phyloP scores from a whole-genome alignment of 2,888 invertebrate species.

The Callyntrura sp. region DNA sequence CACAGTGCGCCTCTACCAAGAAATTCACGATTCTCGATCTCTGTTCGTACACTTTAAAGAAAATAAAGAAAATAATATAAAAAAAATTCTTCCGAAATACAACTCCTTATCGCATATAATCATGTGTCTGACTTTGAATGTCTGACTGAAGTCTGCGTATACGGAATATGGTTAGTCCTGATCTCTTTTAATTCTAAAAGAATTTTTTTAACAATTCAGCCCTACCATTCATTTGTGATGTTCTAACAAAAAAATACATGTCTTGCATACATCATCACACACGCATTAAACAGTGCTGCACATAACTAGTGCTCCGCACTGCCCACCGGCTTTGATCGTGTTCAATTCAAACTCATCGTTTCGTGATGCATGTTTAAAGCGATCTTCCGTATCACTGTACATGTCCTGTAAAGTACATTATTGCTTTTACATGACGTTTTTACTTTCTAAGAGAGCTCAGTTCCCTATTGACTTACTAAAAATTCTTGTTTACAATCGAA shows the following conservation, averaged over 20 bases:
- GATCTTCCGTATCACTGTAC: slow-evolving; percentile 63
- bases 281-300: neutral
- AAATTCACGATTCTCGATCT: slow-evolving; percentile 56
- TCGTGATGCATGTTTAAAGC: slow-evolving; percentile 55
- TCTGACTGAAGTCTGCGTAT: neutral
- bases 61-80: neutral
- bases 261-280: neutral
- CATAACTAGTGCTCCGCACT: slow-evolving; percentile 6
- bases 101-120: slow-evolving; percentile 10
- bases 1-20: neutral
- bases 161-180: neutral
- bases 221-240: neutral
- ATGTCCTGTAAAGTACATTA: slow-evolving; percentile 55
- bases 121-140: slow-evolving; percentile 1
- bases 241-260: slow-evolving; percentile 2
- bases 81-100: slow-evolving; percentile 58
- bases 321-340: slow-evolving; percentile 70
- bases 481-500: slow-evolving; percentile 22
- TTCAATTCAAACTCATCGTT: slow-evolving; percentile 52
- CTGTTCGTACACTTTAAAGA: neutral
- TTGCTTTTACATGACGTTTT: slow-evolving; percentile 62
- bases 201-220: neutral
- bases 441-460: slow-evolving; percentile 65
- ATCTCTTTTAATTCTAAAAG: neutral
- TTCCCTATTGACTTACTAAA: slow-evolving; percentile 9